Percentiles rank a stretch among this genome's conserved stretches.
Conservation (phyloP, 2,888 invertebrate species). For the Unio delphinus region DNA sequence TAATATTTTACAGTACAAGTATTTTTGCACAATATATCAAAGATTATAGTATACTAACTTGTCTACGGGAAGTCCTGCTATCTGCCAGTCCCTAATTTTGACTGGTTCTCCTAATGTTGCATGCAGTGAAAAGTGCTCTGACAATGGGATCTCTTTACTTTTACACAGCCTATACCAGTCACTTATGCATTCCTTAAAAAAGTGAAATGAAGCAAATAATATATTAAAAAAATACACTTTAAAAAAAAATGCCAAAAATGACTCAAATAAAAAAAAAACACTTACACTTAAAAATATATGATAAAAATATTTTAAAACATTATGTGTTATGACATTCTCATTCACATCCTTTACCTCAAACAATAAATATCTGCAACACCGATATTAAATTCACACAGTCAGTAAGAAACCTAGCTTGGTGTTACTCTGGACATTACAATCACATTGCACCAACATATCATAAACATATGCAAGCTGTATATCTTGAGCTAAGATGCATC, state of each 20-base stretch:
- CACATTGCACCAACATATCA: too few species aligned
- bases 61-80: conserved; percentile 70
- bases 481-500: too few species aligned
- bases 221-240: not conserved
- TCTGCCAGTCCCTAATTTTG: conserved; percentile 70
- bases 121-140: conserved; percentile 65
- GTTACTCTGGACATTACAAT: too few species aligned
- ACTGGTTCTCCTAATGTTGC: conserved; percentile 69
- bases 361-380: too few species aligned
- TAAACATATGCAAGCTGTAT: too few species aligned
- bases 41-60: conserved; percentile 45
- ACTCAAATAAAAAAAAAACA: too few species aligned
- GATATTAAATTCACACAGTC: too few species aligned
- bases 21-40: not conserved
- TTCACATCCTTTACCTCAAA: not conserved
- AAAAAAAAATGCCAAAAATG: too few species aligned
- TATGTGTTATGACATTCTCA: too few species aligned
- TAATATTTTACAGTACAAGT: too few species aligned
- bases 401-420: too few species aligned
- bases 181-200: conserved; percentile 60
- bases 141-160: conserved; percentile 66
- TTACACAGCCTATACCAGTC: conserved; percentile 68
- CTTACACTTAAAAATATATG: not conserved
- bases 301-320: not conserved
- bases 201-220: not conserved